Conservation (phyloP, 2,888 invertebrate species). For the Chamaedrilus cognettii region DNA sequence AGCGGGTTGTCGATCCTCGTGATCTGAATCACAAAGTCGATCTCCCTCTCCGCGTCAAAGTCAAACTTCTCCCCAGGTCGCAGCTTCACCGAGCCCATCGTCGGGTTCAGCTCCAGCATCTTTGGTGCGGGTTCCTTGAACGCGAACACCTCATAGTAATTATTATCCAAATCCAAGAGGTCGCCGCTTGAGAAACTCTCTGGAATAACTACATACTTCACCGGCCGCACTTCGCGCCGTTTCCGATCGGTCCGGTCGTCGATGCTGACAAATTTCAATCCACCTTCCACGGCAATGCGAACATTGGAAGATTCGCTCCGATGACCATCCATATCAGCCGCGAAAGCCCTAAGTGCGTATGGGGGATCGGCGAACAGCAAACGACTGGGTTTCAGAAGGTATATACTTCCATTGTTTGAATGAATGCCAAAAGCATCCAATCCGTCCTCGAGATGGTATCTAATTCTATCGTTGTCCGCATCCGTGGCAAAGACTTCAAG, state of each 20-base stretch:
- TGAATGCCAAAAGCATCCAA: conserved; percentile 6
- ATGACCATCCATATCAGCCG: conserved; percentile 23
- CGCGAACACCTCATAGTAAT: conserved; percentile 26
- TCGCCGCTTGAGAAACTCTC: conserved; percentile 21
- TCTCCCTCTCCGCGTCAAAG: conserved; percentile 70
- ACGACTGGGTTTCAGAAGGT: neutral
- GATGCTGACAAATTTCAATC: neutral
- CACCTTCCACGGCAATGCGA: conserved; percentile 24
- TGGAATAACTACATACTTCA: conserved; percentile 24
- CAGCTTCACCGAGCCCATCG: conserved; percentile 30
- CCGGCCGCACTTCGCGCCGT: conserved; percentile 10
- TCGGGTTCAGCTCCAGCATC: conserved; percentile 28
- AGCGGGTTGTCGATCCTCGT: conserved; percentile 29
- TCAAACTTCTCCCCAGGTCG: conserved; percentile 61
- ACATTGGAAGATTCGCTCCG: conserved; percentile 26
- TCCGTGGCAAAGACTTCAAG: conserved; percentile 1
- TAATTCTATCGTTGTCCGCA: conserved; percentile 7
- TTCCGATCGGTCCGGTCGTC: conserved; percentile 10
- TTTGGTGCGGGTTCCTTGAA: conserved; percentile 33
- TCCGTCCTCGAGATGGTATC: neutral
- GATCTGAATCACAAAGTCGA: conserved; percentile 43
- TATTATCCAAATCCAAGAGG: conserved; percentile 25
- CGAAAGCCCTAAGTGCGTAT: conserved; percentile 12
- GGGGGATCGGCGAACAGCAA: neutral
- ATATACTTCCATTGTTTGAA: conserved; percentile 16